phyloP scores from a whole-genome alignment of 2,888 invertebrate genomes.

The Cremastinae sp. region DNA sequence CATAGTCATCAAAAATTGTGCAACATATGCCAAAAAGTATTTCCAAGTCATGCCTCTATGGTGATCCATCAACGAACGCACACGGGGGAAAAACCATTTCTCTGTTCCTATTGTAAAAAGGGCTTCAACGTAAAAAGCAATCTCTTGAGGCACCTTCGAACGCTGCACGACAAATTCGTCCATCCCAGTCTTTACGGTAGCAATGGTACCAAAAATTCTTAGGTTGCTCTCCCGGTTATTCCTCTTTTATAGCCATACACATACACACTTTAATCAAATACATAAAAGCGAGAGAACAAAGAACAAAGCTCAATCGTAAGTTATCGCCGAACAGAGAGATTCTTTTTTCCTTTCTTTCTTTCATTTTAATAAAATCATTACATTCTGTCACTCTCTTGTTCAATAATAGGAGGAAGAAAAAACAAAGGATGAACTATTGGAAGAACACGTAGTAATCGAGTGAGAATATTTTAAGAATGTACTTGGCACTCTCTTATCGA shows the following conservation, averaged over 20 bases:
- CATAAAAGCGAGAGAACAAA: conserved; percentile 21
- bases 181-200: conserved; percentile 79
- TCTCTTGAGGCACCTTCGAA: conserved; percentile 87
- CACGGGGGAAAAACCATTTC: conserved; percentile 88
- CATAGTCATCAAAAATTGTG: conserved; percentile 81
- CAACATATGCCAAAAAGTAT: conserved; percentile 86
- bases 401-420: conserved; percentile 6
- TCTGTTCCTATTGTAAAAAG: conserved; percentile 88
- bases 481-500: conserved; percentile 3
- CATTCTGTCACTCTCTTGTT: conserved; percentile 19
- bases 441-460: not conserved
- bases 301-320: conserved; percentile 62
- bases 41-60: conserved; percentile 90
- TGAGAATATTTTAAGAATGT: conserved; percentile 23
- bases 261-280: conserved; percentile 10
- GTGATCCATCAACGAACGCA: conserved; percentile 89
- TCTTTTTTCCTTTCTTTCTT: not conserved
- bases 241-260: conserved; percentile 48
- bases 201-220: conserved; percentile 78
- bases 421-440: not conserved
- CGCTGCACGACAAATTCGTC: conserved; percentile 87
- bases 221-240: conserved; percentile 58
- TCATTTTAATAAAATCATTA: too few relatives aligned
- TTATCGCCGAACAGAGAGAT: conserved; percentile 19
- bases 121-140: conserved; percentile 91